Evolutionary conservation across 2,888 invertebrate genomes (phyloP), one percentile per base, ranked within the genome.

Genomic region (Ischnus inquisitorius): DNA sequence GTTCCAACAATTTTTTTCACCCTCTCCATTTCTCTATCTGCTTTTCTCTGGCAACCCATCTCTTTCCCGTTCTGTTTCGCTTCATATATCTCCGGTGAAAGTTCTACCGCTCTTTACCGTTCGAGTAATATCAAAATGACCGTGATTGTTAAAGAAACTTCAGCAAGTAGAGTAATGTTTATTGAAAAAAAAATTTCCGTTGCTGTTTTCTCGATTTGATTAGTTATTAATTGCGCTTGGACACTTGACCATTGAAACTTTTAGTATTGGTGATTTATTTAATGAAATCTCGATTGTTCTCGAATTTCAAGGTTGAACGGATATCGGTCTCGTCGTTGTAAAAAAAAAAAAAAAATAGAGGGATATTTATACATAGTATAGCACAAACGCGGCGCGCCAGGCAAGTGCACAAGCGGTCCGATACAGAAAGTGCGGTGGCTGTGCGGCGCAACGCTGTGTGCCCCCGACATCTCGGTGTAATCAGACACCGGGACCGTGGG

Each of bases 401-500:
- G 87, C 87, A 80, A 88, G 67, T 68, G 67, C 62, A 68, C 71
- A 57, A 25, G 43, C 67, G 25, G 25, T 28, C 62, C 39, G 68
- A 79, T 83, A 79, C 69, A 74, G 72, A 79, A 75, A 85, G 87
- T 87, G 87, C 88, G 88, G 89, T 92, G 90, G 92, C 90, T 91
- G 90, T 89, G 89, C 88, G 86, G 89, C 86, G 88, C 87, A 88
- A 87, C 86, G 82, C 88, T 86, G 85, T 88, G 14, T 46, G 46
- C 46, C 84, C 87, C 92, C 93, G 93, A 91, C 93, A 93, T 93
- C 93, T 92, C 92, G 91, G 92, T 92, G 93, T 93, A 93, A 93
- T 93, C 93, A 93, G 93, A 93, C 92, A 93, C 93, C 92, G 87
- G 74, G 72, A 78, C 82, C 87, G 76, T 28, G 72, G 72, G 69